Evolutionary conservation across 2,888 invertebrate species (phyloP).

Genomic region (Drosophila stalkeri): DNA sequence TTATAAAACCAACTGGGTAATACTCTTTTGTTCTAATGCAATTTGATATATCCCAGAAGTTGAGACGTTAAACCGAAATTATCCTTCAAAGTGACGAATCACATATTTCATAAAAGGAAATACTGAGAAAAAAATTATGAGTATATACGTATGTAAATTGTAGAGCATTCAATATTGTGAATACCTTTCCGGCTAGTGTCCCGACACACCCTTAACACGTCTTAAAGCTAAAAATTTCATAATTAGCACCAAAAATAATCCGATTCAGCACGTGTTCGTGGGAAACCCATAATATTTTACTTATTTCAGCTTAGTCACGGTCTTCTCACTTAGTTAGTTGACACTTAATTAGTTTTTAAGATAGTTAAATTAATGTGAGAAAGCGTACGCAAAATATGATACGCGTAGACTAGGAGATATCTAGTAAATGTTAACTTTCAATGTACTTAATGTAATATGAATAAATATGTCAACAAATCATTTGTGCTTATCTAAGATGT

Average conservation of each 20-base stretch:
- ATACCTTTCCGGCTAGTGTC: background rate
- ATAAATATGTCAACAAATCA: too few species aligned
- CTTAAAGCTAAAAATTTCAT: background rate
- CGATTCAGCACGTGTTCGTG: background rate
- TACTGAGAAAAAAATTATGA: too few species aligned
- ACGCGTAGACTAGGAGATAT: background rate
- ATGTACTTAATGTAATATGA: too few species aligned
- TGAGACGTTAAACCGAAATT: too few species aligned
- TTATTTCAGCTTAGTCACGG: background rate
- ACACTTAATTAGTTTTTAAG: constrained; percentile 30
- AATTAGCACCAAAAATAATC: background rate
- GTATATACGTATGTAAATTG: background rate
- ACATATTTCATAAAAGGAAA: too few species aligned
- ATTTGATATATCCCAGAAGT: too few species aligned
- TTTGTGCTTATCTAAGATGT: too few species aligned
- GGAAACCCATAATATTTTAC: background rate
- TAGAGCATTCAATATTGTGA: background rate
- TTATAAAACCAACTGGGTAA: too few species aligned
- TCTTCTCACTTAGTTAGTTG: constrained; percentile 18
- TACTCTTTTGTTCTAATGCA: too few species aligned
- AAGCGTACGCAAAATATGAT: background rate
- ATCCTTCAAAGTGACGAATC: too few species aligned
- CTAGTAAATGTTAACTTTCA: too few species aligned
- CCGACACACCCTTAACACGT: background rate
- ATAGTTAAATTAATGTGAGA: constrained; percentile 24